Conservation (phyloP, 1,140 invertebrate species). For the Megalonaias nervosa region DNA sequence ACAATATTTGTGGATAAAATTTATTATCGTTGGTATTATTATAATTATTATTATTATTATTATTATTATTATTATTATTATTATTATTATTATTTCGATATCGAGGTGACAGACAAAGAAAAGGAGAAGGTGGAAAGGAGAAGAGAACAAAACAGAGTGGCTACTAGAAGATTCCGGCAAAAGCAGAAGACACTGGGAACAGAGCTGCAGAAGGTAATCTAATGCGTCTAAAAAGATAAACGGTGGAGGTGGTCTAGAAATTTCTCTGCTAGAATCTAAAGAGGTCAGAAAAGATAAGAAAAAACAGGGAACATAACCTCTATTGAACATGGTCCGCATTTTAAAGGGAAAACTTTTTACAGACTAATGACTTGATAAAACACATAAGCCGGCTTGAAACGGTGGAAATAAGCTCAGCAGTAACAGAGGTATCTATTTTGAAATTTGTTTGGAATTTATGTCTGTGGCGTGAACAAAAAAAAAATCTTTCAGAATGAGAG, state of each 20-base stretch:
- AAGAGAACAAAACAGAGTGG: constrained; percentile 49
- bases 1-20: too few species aligned
- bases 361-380: neutral
- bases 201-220: constrained; percentile 43
- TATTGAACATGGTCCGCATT: too few species aligned
- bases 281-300: neutral
- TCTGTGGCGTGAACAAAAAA: too few species aligned
- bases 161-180: constrained; percentile 47
- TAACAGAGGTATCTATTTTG: too few species aligned
- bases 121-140: constrained; percentile 39
- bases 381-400: neutral
- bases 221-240: neutral
- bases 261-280: neutral
- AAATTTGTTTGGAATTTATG: too few species aligned
- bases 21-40: too few species aligned
- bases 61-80: too few species aligned
- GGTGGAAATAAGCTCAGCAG: neutral
- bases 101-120: constrained; percentile 47
- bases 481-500: too few species aligned
- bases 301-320: neutral
- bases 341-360: neutral
- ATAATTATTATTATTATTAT: too few species aligned
- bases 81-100: too few species aligned
- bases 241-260: neutral
- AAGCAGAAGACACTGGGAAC: constrained; percentile 43